Conservation (phyloP, 2,113 vertebrate species). For the Catharus bicknelli region DNA sequence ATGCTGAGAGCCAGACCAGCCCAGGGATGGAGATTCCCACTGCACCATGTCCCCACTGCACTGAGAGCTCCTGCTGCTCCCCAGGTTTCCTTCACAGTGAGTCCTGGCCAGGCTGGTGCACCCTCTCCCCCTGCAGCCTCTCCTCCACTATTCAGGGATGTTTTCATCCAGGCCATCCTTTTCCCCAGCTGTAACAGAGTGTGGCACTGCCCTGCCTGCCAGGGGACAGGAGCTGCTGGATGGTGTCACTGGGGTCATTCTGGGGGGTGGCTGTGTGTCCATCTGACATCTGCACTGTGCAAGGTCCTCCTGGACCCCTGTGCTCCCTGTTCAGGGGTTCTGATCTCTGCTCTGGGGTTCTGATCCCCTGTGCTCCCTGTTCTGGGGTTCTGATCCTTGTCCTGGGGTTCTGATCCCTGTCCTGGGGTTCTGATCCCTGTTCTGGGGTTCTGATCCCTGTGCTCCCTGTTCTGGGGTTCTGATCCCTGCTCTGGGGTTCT, state of each 20-base stretch:
- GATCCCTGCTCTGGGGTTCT: background rate
- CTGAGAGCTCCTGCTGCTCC: fast-evolving
- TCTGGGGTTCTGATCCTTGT: background rate
- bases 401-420: background rate
- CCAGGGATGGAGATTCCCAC: background rate
- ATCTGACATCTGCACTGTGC: background rate
- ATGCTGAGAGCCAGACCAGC: background rate
- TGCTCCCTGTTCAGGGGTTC: background rate
- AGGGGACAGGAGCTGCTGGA: fast-evolving
- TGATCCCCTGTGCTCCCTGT: too few species aligned
- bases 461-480: background rate
- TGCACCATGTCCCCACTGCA: background rate
- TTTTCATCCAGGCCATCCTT: background rate
- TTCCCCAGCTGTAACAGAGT: background rate
- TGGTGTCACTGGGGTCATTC: background rate
- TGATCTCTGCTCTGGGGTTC: background rate
- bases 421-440: background rate
- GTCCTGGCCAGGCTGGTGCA: background rate
- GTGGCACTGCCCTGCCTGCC: background rate
- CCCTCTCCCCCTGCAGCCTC: background rate
- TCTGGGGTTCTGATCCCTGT: background rate
- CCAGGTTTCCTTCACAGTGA: background rate
- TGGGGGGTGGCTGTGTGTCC: background rate
- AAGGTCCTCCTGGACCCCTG: background rate
- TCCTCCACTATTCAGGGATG: background rate